Evolutionary conservation across 2,888 invertebrate genomes (phyloP).

Genomic region (Meliscaeva auricollis): DNA sequence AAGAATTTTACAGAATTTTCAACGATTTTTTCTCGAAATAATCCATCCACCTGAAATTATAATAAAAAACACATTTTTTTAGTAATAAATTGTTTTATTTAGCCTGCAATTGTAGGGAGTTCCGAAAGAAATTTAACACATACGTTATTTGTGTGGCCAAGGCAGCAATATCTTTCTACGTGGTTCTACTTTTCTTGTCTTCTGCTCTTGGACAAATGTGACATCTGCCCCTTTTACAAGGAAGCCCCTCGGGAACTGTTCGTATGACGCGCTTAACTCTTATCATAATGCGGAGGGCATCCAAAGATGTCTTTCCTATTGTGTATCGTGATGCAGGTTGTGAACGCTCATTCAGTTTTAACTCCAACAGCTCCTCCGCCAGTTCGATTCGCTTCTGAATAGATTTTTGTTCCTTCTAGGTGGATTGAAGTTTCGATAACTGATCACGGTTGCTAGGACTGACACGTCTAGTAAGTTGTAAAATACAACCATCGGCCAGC

Average conservation of each 20-base stretch:
- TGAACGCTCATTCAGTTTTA: conserved; percentile 5
- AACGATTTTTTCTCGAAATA: no score
- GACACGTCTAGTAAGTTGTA: no score
- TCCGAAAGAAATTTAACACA: neutral
- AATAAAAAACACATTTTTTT: no score
- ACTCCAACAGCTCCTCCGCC: neutral
- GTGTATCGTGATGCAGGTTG: neutral
- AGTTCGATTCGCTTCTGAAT: conserved; percentile 17
- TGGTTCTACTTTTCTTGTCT: conserved; percentile 2
- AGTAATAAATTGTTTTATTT: no score
- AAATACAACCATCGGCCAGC: no score
- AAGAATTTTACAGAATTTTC: no score
- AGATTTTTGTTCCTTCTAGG: conserved; percentile 4
- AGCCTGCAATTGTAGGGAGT: no score
- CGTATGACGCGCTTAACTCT: neutral
- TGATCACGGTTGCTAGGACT: no score
- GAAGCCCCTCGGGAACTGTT: neutral
- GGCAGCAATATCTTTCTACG: conserved; percentile 4
- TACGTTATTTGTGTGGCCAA: neutral
- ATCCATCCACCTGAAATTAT: no score
- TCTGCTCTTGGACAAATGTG: conserved; percentile 18
- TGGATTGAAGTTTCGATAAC: no score
- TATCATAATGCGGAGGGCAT: conserved; percentile 13
- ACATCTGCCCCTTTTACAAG: conserved; percentile 1
- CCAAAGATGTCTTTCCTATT: neutral